Base-by-base conservation (phyloP, 1,140 invertebrate genomes). In the Papilio helenus region DNA sequence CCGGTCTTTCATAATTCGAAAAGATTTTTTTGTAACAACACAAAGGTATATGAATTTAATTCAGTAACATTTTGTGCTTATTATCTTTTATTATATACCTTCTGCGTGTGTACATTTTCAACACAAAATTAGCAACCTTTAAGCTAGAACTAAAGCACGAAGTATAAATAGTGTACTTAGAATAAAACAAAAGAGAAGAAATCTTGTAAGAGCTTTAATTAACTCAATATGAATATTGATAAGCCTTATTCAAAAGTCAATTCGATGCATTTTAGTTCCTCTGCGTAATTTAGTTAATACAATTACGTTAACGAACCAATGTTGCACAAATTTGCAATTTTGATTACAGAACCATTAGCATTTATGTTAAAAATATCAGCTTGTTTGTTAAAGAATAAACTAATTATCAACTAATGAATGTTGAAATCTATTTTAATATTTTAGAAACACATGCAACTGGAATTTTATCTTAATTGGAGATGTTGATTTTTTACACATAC, bases 321-420 rank as follows among this genome's bases (percentile, higher is more conserved):
- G 68, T 77, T 85, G 84, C 80, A 82, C 72, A 79, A 81, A 83
- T 85, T 85, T 85, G 82, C 84, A 85, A 85, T 83, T 85, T 85
- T 83, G 82, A 85, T 85, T 85, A 80, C 79, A 83, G 46, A 80
- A 79, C 78, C 80, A 79, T 80, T 80, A 80, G 29, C 79, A 79
- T 83, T 83, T 83, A 26, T 61, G 58, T 29, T 68, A 29, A 68
- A 68, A 29, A 68, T 16, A 7, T 3, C 14, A 3, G 26, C 9
- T 65, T 65, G 58, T 65, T 65, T 26, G 58, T 68, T 68, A 34
- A 68, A 68, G 58, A 26, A 61, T 61, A 61, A 61, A 68, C 10
- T 68, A 29, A 29, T 29, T 29, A 29, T 29, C 26, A 68, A 61
- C 14, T 68, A 49, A 23, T 72, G 34, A 42, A 39, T 39, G n/a